Conservation (phyloP, 2,797 vertebrate genomes). For the Catamblyrhynchus diadema region DNA sequence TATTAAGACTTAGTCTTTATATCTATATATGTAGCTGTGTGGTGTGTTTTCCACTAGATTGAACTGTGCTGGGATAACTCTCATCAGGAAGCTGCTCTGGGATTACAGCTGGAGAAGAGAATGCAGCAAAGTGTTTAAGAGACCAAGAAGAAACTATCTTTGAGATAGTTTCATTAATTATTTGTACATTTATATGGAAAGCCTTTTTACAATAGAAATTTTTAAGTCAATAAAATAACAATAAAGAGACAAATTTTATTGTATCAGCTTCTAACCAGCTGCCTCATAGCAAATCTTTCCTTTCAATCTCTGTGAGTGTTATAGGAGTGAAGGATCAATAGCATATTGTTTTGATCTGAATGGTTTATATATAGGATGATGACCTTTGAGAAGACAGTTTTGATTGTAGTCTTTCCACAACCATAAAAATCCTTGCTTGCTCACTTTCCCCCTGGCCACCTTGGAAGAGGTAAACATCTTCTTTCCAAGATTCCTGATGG, state of each 20-base stretch:
- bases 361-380: neutral
- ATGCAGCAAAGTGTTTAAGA: neutral
- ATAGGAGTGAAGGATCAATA: neutral
- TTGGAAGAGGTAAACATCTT: neutral
- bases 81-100: neutral
- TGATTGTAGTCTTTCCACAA: neutral
- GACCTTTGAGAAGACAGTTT: neutral
- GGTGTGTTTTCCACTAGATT: neutral
- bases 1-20: constrained; percentile 1
- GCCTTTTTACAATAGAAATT: neutral
- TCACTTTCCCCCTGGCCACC: neutral
- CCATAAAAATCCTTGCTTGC: neutral
- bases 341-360: neutral
- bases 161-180: neutral
- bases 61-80: neutral
- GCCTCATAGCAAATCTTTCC: neutral
- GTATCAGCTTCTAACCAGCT: neutral
- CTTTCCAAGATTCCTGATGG: neutral
- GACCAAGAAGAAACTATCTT: neutral
- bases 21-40: constrained; percentile 19
- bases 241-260: neutral
- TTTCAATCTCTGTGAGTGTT: neutral
- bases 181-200: neutral
- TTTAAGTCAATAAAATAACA: neutral
- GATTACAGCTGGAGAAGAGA: neutral